phyloP scores from a whole-genome alignment of 2,888 invertebrate genomes.

The Acrobasis repandana region DNA sequence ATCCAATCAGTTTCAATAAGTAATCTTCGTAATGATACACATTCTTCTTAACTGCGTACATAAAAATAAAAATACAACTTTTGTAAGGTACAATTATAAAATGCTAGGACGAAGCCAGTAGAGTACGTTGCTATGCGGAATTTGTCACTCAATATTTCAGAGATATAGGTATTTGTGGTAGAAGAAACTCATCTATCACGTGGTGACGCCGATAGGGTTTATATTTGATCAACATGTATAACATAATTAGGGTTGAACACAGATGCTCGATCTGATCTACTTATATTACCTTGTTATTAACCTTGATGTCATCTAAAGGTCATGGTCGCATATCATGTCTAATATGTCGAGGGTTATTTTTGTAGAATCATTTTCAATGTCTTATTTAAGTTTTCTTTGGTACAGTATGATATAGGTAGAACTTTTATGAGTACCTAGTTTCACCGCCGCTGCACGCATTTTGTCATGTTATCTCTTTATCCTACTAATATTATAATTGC shows the following conservation, averaged over 20 bases:
- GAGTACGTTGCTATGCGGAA: not conserved
- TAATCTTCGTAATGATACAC: too few relatives aligned
- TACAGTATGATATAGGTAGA: too few relatives aligned
- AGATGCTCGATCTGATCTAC: constrained; percentile 3
- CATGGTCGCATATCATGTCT: not conserved
- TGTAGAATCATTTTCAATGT: not conserved
- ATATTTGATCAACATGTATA: constrained; percentile 49
- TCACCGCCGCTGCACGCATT: too few relatives aligned
- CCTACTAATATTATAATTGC: too few relatives aligned
- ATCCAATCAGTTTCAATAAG: too few relatives aligned
- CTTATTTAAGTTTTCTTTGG: not conserved
- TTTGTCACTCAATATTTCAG: not conserved
- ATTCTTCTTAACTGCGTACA: too few relatives aligned
- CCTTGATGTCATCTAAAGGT: not conserved
- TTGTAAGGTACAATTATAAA: too few relatives aligned
- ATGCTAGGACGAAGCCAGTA: not conserved
- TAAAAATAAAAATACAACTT: too few relatives aligned
- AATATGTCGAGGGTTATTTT: constrained; percentile 2
- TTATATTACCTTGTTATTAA: not conserved
- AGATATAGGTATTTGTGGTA: constrained; percentile 3
- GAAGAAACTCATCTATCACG: constrained; percentile 51
- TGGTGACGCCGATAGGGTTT: constrained; percentile 36
- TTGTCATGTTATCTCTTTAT: too few relatives aligned
- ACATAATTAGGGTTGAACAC: constrained; percentile 34
- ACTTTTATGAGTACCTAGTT: too few relatives aligned